Evolutionary conservation across 2,888 invertebrate genomes (phyloP).

Genomic region (Lottia scabra): DNA sequence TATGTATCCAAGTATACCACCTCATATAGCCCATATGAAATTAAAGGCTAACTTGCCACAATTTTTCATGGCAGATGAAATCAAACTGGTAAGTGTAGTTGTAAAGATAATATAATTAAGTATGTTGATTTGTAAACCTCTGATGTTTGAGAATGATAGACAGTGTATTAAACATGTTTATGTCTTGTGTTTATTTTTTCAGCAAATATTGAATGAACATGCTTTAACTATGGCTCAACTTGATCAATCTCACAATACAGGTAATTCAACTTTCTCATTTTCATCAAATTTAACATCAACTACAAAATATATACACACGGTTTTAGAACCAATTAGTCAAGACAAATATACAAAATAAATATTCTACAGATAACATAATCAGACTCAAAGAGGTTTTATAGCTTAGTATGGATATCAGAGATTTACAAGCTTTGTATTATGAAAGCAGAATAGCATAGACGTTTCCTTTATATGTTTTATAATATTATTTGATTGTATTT

Average conservation of each 20-base stretch:
- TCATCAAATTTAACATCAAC: no score
- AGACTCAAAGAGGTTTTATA: no score
- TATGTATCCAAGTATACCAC: slow-evolving; percentile 67
- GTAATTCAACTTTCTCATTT: slow-evolving; percentile 13
- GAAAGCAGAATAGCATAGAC: no score
- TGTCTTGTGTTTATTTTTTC: slow-evolving; percentile 24
- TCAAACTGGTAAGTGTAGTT: slow-evolving; percentile 73
- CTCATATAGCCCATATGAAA: slow-evolving; percentile 69
- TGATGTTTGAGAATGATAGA: no score
- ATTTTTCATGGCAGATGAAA: slow-evolving; percentile 88
- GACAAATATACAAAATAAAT: no score
- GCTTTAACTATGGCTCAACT: slow-evolving; percentile 81
- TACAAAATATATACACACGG: no score
- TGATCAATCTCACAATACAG: slow-evolving; percentile 70
- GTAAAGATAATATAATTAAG: not conserved
- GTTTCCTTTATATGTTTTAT: slow-evolving; percentile 20
- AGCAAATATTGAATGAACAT: slow-evolving; percentile 82
- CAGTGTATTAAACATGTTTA: no score
- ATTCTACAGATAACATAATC: no score
- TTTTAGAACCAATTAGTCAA: no score
- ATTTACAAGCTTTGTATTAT: no score
- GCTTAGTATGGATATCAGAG: no score
- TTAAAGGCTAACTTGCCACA: slow-evolving; percentile 68
- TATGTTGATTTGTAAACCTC: not conserved
- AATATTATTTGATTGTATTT: not conserved